Conservation (phyloP, 1,140 invertebrate genomes). For the Mesaphorura yosii region DNA sequence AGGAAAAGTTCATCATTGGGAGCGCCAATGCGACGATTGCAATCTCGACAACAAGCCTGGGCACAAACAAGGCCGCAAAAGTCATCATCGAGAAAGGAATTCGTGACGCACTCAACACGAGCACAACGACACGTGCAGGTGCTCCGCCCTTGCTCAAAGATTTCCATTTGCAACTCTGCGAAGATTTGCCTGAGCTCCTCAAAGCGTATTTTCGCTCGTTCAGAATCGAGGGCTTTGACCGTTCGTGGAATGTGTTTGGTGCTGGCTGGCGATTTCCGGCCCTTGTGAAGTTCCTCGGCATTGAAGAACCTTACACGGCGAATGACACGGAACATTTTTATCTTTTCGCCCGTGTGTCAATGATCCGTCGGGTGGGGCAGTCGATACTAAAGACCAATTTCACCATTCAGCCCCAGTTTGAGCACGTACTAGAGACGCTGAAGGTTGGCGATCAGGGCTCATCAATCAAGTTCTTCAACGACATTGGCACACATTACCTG, state of each 20-base stretch:
- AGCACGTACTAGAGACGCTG: background rate
- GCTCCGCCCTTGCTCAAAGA: constrained; percentile 48
- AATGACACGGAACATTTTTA: constrained; percentile 69
- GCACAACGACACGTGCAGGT: background rate
- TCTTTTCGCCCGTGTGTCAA: constrained; percentile 42
- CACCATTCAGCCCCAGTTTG: background rate
- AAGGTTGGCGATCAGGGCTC: constrained; percentile 1
- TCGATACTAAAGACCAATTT: constrained; percentile 1
- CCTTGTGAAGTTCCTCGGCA: constrained; percentile 50
- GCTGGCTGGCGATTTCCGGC: constrained; percentile 62
- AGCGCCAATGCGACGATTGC: no score
- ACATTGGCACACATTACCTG: constrained; percentile 18
- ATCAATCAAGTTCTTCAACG: constrained; percentile 16
- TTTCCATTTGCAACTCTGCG: constrained; percentile 80
- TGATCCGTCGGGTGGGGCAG: constrained; percentile 32
- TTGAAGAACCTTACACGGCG: constrained; percentile 58
- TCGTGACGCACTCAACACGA: no score
- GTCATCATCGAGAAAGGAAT: no score
- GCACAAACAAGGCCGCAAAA: no score
- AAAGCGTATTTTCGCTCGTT: constrained; percentile 74
- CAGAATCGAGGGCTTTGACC: constrained; percentile 59
- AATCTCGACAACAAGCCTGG: no score
- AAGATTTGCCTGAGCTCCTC: constrained; percentile 61
- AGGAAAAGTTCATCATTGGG: no score
- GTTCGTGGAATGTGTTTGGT: constrained; percentile 69